A percentile compares a stretch with the other conserved stretches of the same genome.
These are phyloP conservation scores for Donacobius atricapilla DNA, from an alignment of 2,113 vertebrate genomes.

Conservation along the genomic window DNA sequence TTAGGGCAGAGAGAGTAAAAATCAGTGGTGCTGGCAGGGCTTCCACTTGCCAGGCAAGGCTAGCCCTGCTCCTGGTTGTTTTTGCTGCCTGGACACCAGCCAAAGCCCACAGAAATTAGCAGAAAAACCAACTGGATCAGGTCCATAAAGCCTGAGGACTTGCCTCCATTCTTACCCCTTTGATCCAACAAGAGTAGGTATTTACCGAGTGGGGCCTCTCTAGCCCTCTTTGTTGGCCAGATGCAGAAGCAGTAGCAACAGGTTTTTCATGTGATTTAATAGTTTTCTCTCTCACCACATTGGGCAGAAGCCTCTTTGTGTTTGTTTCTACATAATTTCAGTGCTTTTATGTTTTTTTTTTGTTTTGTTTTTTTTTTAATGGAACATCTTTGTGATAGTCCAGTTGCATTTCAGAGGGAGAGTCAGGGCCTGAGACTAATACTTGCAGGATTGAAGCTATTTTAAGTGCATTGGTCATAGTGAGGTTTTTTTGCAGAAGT, in stretches of 20 bases:
- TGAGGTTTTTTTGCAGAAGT: background rate
- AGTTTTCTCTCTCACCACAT: background rate
- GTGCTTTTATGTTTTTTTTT: background rate
- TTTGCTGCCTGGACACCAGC: constrained; percentile 28
- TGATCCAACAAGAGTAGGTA: constrained; percentile 26
- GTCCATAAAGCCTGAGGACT: constrained; percentile 52
- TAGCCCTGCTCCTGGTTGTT: background rate
- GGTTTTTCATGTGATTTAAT: constrained; percentile 42
- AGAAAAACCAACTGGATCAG: constrained; percentile 53
- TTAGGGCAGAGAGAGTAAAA: background rate
- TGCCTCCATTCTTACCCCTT: constrained; percentile 33
- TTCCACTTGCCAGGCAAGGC: background rate
- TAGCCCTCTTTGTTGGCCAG: constrained; percentile 37
- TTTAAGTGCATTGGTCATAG: background rate
- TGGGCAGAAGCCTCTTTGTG: constrained; percentile 38
- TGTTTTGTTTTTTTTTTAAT: background rate
- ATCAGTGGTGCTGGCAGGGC: background rate
- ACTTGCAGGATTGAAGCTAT: background rate
- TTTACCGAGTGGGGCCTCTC: constrained; percentile 34
- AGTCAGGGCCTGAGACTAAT: background rate
- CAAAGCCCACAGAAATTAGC: constrained; percentile 63
- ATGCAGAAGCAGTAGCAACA: constrained; percentile 40
- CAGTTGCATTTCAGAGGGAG: background rate
- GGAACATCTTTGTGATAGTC: background rate
- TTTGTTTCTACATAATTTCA: constrained; percentile 40